Percentiles rank a stretch among this genome's conserved stretches.
These are phyloP conservation scores for Micronisus gabar DNA, from an alignment of 2,113 vertebrate genomes.

Conservation along the genomic window DNA sequence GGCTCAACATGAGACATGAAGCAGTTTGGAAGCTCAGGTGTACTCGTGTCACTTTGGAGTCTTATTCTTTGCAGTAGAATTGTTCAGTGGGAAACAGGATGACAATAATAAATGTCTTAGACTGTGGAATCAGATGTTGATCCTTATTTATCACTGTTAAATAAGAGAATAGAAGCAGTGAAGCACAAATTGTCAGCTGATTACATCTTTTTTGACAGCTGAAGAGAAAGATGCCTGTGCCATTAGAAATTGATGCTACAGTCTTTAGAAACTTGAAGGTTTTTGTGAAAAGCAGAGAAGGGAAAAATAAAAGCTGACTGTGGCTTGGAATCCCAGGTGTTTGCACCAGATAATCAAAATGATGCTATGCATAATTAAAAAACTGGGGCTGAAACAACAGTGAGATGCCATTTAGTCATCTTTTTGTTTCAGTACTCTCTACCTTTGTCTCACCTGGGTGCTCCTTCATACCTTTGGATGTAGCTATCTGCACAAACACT, in stretches of 20 bases:
- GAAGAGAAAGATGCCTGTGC: not conserved
- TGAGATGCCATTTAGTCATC: not conserved
- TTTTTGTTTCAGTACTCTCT: not conserved
- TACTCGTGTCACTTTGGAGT: not conserved
- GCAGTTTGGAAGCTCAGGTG: not conserved
- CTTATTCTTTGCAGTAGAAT: not conserved
- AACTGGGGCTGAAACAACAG: not conserved
- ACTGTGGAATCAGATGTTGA: not conserved
- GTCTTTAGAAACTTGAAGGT: not conserved
- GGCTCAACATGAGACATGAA: not conserved
- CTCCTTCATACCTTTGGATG: not conserved
- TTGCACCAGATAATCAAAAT: not conserved
- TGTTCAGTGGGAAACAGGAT: not conserved
- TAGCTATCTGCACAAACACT: not conserved
- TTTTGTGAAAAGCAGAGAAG: not conserved
- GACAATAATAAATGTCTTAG: not conserved
- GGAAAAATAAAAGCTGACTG: not conserved
- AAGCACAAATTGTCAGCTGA: not conserved
- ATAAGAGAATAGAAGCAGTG: not conserved
- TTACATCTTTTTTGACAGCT: not conserved
- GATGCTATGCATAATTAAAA: not conserved
- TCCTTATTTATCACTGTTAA: slow-evolving; percentile 11
- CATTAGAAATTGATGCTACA: not conserved
- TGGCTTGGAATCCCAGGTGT: not conserved
- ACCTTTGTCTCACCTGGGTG: not conserved